These are phyloP conservation scores for Myotis planiceps DNA, from an alignment of 2,797 vertebrate genomes.

Conservation along the genomic window DNA sequence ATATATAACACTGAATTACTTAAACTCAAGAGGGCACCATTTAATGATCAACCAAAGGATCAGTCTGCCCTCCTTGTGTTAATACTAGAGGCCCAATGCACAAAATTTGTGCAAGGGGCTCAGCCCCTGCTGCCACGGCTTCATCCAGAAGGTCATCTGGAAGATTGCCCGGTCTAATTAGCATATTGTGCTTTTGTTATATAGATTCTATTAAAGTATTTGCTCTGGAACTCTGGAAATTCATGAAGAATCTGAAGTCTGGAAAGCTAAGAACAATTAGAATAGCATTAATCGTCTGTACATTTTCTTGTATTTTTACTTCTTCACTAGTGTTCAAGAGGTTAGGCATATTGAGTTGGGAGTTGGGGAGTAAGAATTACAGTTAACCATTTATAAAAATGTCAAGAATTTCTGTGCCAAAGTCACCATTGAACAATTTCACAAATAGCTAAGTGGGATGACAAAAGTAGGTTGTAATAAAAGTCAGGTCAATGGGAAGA, in stretches of 20 bases:
- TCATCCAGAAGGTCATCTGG: no score
- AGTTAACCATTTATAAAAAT: conserved; percentile 57
- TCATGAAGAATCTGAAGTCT: conserved; percentile 40
- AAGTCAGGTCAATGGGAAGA: conserved; percentile 45
- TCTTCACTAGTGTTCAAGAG: conserved; percentile 38
- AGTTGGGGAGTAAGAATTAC: neutral
- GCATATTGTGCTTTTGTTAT: no score
- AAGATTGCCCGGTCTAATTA: no score
- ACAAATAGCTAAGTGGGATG: conserved; percentile 57
- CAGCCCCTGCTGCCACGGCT: no score
- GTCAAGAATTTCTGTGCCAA: conserved; percentile 48
- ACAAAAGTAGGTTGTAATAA: conserved; percentile 54
- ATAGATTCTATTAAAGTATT: conserved; percentile 47
- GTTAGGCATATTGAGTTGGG: conserved; percentile 44
- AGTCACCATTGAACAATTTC: conserved; percentile 59
- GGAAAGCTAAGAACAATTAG: conserved; percentile 38
- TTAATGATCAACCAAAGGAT: conserved; percentile 15
- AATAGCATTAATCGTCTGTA: conserved; percentile 55
- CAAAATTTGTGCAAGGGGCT: no score
- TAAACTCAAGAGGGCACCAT: conserved; percentile 21
- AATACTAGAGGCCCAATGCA: no score
- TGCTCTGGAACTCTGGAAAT: conserved; percentile 51
- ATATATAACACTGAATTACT: neutral
- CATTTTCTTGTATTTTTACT: conserved; percentile 54
- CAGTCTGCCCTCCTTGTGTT: neutral